These are phyloP conservation scores for Coelogynopora nodosa DNA, from an alignment of 2,888 invertebrate species.

Conservation along the genomic window DNA sequence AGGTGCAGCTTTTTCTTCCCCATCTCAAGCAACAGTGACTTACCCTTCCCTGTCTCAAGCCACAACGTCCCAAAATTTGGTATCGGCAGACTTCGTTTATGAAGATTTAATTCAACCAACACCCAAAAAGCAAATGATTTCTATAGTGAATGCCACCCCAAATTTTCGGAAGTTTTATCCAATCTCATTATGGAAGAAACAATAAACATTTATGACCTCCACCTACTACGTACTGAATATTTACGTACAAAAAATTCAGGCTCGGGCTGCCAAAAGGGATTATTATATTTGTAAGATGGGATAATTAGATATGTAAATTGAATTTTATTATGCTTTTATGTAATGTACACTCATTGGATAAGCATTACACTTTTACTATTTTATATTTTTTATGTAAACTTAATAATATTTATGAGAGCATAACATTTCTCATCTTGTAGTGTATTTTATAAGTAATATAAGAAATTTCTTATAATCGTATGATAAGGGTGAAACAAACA, in stretches of 20 bases:
- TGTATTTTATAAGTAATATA: slow-evolving; percentile 21
- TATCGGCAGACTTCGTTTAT: not conserved
- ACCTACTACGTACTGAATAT: slow-evolving; percentile 13
- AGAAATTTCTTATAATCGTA: not conserved
- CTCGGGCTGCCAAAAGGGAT: slow-evolving; percentile 23
- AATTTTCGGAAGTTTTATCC: slow-evolving; percentile 20
- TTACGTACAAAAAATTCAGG: slow-evolving; percentile 23
- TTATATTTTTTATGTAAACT: slow-evolving; percentile 25
- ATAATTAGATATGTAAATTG: slow-evolving; percentile 13
- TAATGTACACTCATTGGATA: slow-evolving; percentile 2
- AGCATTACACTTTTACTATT: slow-evolving; percentile 17
- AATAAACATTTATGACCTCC: slow-evolving; percentile 11
- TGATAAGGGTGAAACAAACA: not conserved
- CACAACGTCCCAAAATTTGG: slow-evolving; percentile 4
- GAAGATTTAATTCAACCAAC: not conserved
- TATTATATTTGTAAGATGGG: slow-evolving; percentile 31
- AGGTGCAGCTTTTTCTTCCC: slow-evolving; percentile 14
- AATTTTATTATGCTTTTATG: slow-evolving; percentile 23
- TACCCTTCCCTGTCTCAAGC: slow-evolving; percentile 6
- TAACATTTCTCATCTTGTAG: not conserved
- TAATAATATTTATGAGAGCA: not conserved
- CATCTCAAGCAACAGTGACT: slow-evolving; percentile 18
- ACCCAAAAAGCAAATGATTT: not conserved
- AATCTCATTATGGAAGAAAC: slow-evolving; percentile 8
- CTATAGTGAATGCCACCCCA: slow-evolving; percentile 18